These are phyloP conservation scores for Leuciscus waleckii DNA, from an alignment of 2,797 vertebrate species.

Conservation along the genomic window DNA sequence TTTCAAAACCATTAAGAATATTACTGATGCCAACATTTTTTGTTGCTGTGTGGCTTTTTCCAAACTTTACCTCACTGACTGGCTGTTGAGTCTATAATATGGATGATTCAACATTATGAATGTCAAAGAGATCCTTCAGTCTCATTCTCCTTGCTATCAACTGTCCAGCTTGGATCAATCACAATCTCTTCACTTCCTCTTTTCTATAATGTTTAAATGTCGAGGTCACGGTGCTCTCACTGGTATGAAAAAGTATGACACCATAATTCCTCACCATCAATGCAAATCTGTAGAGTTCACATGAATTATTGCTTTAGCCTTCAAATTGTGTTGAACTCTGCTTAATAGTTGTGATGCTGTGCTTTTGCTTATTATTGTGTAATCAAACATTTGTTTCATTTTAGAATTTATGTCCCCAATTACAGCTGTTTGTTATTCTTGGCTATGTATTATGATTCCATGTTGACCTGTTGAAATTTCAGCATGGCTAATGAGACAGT, in stretches of 20 bases:
- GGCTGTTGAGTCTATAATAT: conserved; percentile 5
- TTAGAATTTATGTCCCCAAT: conserved; percentile 26
- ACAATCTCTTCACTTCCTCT: conserved; percentile 13
- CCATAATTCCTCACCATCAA: conserved; percentile 25
- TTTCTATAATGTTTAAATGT: conserved; percentile 15
- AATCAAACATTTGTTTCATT: neutral
- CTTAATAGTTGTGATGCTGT: neutral
- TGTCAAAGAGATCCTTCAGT: conserved; percentile 15
- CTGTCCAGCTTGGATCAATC: conserved; percentile 16
- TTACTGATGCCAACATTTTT: neutral
- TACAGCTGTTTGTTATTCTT: conserved; percentile 33
- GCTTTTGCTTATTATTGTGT: neutral
- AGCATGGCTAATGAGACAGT: neutral
- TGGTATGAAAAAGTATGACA: conserved; percentile 16
- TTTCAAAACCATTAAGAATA: neutral
- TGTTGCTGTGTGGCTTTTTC: neutral
- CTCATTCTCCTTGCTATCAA: neutral
- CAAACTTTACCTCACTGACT: neutral
- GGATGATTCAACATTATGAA: conserved; percentile 11
- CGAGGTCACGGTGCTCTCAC: neutral
- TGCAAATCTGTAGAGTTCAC: conserved; percentile 23
- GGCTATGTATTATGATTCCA: conserved; percentile 13
- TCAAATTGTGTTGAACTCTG: conserved; percentile 14
- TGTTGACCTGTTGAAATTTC: conserved; percentile 7
- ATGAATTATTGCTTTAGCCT: conserved; percentile 23